Percentiles rank a stretch among this genome's conserved stretches.
Evolutionary conservation across 1,140 invertebrate genomes (phyloP).

Genomic region (Danaus melanippus): DNA sequence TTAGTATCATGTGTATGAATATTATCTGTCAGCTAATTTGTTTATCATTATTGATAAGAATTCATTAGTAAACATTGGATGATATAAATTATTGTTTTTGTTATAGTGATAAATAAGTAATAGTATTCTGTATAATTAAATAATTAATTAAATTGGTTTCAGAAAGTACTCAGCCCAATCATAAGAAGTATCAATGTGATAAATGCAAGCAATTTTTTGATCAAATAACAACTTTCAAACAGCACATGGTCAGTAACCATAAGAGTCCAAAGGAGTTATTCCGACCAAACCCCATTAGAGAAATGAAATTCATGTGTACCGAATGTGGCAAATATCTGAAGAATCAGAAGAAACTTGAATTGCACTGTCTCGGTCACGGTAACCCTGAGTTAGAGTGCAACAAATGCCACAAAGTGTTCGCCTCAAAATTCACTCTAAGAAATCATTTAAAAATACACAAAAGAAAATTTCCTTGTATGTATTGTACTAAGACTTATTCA

Average conservation of each 20-base stretch:
- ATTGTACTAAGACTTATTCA: constrained; percentile 46
- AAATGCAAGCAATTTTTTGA: constrained; percentile 61
- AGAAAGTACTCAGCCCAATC: constrained; percentile 21
- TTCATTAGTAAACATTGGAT: too few species aligned
- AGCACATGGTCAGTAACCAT: constrained; percentile 46
- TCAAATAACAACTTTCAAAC: constrained; percentile 43
- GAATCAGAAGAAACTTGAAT: constrained; percentile 47
- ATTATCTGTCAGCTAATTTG: too few species aligned
- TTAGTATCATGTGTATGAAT: constrained; percentile 22
- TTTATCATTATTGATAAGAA: too few species aligned
- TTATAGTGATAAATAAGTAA: too few species aligned
- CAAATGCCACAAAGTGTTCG: constrained; percentile 64
- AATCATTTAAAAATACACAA: constrained; percentile 72
- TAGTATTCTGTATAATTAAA: too few species aligned
- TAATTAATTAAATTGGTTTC: constrained; percentile 3
- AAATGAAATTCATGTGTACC: constrained; percentile 42
- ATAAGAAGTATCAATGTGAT: constrained; percentile 59
- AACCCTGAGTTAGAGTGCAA: constrained; percentile 62
- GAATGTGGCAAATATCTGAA: constrained; percentile 59
- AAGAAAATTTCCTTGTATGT: constrained; percentile 68
- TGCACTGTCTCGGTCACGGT: constrained; percentile 54
- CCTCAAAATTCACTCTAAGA: constrained; percentile 57
- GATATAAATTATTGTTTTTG: too few species aligned
- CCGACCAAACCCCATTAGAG: constrained; percentile 5
- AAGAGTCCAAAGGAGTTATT: constrained; percentile 18